phyloP scores from a whole-genome alignment of 2,888 invertebrate species.

The Erpobdella octoculata region DNA sequence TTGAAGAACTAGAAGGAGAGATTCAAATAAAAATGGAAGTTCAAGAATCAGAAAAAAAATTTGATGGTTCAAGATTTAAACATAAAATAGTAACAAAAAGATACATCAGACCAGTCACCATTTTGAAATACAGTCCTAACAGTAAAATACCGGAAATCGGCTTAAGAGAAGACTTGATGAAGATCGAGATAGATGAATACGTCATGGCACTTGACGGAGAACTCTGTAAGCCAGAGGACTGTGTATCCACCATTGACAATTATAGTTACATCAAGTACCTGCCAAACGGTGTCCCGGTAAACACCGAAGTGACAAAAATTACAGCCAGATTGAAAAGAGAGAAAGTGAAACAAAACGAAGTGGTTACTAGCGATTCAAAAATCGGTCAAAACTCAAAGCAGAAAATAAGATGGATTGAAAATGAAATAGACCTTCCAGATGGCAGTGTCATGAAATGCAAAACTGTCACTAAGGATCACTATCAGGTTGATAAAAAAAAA shows the following conservation, averaged over 20 bases:
- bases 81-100: slow-evolving; percentile 31
- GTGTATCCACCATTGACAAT: slow-evolving; percentile 21
- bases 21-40: slow-evolving; percentile 18
- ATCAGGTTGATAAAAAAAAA: slow-evolving; percentile 7
- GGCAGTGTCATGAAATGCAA: slow-evolving; percentile 13
- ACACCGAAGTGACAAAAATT: slow-evolving; percentile 26
- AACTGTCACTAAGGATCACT: background rate
- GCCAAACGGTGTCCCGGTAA: slow-evolving; percentile 29
- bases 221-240: slow-evolving; percentile 19
- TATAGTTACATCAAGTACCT: slow-evolving; percentile 27
- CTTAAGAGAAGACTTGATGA: slow-evolving; percentile 30
- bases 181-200: slow-evolving; percentile 30
- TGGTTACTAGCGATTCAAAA: background rate
- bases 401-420: slow-evolving; percentile 16
- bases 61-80: slow-evolving; percentile 22
- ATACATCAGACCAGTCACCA: slow-evolving; percentile 29
- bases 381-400: slow-evolving; percentile 2
- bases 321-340: slow-evolving; percentile 26
- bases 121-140: background rate
- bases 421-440: background rate
- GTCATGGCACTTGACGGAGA: slow-evolving; percentile 25
- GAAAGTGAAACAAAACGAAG: background rate
- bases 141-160: slow-evolving; percentile 16
- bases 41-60: slow-evolving; percentile 27
- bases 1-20: slow-evolving; percentile 28